phyloP scores from a whole-genome alignment of 2,113 vertebrate species.

The Platysternon megacephalum region DNA sequence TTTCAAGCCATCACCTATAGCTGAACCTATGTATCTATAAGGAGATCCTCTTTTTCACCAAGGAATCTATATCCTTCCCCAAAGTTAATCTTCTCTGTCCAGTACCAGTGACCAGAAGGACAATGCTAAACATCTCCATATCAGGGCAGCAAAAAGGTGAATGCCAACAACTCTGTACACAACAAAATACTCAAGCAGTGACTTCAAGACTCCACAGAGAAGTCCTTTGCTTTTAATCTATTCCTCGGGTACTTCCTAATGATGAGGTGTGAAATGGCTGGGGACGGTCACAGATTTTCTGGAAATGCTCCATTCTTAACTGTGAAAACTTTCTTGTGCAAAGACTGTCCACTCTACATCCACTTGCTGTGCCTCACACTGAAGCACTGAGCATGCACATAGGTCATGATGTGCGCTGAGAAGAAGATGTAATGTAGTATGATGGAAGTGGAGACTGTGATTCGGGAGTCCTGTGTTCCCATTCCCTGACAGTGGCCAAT shows the following conservation, averaged over 20 bases:
- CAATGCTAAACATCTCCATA: not conserved
- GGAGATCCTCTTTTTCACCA: not conserved
- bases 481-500: not conserved
- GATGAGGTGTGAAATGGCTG: not conserved
- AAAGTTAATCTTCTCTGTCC: not conserved
- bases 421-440: not conserved
- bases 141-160: not conserved
- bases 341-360: not conserved
- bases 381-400: accelerated
- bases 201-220: not conserved
- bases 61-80: not conserved
- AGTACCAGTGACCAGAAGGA: not conserved
- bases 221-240: not conserved
- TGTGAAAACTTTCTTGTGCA: not conserved
- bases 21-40: not conserved
- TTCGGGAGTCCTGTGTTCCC: not conserved
- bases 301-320: not conserved
- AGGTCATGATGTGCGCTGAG: not conserved
- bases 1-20: not conserved
- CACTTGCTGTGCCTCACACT: not conserved
- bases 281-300: not conserved
- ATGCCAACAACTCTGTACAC: not conserved
- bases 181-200: not conserved
- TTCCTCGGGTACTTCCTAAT: not conserved
- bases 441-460: not conserved